These are phyloP conservation scores for Tetheella fluctuosa DNA, from an alignment of 2,888 invertebrate species.

Conservation along the genomic window DNA sequence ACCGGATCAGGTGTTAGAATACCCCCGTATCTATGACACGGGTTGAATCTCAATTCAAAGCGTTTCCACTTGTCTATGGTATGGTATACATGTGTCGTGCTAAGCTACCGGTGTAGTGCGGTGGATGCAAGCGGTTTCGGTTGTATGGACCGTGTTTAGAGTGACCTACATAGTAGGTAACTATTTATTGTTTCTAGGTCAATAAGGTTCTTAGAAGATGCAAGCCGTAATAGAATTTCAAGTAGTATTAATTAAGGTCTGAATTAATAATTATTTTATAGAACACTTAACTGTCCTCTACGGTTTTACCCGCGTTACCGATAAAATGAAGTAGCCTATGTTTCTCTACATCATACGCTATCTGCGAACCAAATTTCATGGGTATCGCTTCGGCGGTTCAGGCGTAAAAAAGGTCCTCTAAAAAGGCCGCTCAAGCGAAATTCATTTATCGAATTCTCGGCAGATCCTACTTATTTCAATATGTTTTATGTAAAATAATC, in stretches of 20 bases:
- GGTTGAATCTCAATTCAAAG: constrained; percentile 1
- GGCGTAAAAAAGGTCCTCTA: no score
- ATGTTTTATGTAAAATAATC: no score
- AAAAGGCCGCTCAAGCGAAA: no score
- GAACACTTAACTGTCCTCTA: no score
- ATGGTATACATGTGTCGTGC: background rate
- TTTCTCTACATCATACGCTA: no score
- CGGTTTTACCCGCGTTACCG: no score
- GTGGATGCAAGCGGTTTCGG: no score
- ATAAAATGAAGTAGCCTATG: no score
- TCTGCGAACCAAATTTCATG: no score
- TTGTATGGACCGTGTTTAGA: background rate
- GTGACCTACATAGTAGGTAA: background rate
- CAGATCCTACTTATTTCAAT: no score
- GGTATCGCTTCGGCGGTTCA: no score
- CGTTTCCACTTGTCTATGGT: background rate
- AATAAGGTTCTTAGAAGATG: background rate
- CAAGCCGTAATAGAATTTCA: background rate
- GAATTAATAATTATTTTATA: background rate
- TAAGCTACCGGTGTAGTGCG: background rate
- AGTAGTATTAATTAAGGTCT: background rate
- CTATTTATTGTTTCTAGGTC: background rate
- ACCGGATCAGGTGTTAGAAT: constrained; percentile 2
- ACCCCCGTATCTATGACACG: background rate
- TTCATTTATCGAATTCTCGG: no score